Base-by-base conservation (phyloP, 2,888 invertebrate genomes). In the Phaedon cochleariae region DNA sequence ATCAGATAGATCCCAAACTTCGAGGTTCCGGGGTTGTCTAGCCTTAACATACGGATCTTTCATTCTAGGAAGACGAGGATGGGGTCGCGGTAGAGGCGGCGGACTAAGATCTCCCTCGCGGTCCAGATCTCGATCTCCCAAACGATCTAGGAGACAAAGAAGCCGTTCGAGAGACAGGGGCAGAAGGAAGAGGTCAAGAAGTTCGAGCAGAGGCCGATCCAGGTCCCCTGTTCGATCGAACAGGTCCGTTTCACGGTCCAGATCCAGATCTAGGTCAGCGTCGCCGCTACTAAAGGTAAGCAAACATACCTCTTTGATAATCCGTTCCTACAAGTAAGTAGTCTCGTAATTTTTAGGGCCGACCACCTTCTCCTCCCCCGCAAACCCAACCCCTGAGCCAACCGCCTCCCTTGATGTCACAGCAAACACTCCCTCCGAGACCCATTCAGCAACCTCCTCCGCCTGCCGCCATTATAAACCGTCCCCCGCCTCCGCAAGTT, bases 31-130 rank as follows among this genome's bases (percentile, higher is more conserved):
- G n/a, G n/a, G n/a, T n/a, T n/a, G n/a, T n/a, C n/a, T n/a, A n/a
- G n/a, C n/a, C n/a, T n/a, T n/a, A n/a, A n/a, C n/a, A n/a, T n/a
- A n/a, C n/a, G n/a, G n/a, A n/a, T n/a, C n/a, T n/a, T n/a, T 52
- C 7, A 51, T 68, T 63, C 45, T 62, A 80, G 81, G 81, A 52
- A 73, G 82, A 63, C 81, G 78, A 70, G 78, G 82, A 58, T 81
- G 84, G 79, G 82, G 80, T 68, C 82, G 81, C 72, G 76, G 84
- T 74, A 71, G 85, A 73, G 81, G 73, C 75, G 80, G 76, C 20
- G 78, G 76, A n/a, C 53, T 67, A 12, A 73, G 77, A 17, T 79
- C 81, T 18, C 20, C 46, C 1, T 57, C 57, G 9, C 70, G 70
- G 15, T 81, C 82, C 1, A 74, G 80, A 49, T 77, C 81, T 9